Percentiles rank a stretch among this genome's conserved stretches.
phyloP scores from a whole-genome alignment of 2,113 vertebrate species.

The Melanocharis versteri region DNA sequence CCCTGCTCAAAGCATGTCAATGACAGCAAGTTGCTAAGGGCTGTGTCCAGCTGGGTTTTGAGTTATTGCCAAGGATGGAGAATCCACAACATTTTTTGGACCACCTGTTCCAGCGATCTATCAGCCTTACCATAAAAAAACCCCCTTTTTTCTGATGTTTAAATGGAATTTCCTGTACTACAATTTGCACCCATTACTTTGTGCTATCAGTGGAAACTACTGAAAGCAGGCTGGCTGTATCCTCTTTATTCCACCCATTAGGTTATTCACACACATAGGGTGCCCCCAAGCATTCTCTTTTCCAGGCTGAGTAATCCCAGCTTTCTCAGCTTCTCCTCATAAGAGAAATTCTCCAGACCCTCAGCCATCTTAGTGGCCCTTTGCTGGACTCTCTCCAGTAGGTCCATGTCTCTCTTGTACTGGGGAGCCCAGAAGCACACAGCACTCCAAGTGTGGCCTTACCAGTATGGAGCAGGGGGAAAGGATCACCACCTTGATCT shows the following conservation, averaged over 20 bases:
- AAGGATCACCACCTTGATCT: background rate
- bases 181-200: background rate
- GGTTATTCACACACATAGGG: background rate
- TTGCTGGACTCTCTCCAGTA: background rate
- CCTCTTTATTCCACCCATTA: background rate
- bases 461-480: accelerated
- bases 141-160: background rate
- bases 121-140: background rate
- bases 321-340: background rate
- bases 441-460: background rate
- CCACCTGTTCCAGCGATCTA: background rate
- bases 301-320: background rate
- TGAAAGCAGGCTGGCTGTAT: background rate
- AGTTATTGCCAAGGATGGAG: background rate
- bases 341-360: background rate
- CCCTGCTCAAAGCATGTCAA: background rate
- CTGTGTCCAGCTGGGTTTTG: background rate
- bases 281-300: background rate
- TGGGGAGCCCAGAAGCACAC: background rate
- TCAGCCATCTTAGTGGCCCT: background rate
- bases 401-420: background rate
- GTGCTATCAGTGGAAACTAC: background rate
- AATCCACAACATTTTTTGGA: background rate
- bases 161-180: background rate
- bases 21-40: background rate